Conservation (phyloP, 1,140 invertebrate genomes). For the Drosophila equinoxialis region DNA sequence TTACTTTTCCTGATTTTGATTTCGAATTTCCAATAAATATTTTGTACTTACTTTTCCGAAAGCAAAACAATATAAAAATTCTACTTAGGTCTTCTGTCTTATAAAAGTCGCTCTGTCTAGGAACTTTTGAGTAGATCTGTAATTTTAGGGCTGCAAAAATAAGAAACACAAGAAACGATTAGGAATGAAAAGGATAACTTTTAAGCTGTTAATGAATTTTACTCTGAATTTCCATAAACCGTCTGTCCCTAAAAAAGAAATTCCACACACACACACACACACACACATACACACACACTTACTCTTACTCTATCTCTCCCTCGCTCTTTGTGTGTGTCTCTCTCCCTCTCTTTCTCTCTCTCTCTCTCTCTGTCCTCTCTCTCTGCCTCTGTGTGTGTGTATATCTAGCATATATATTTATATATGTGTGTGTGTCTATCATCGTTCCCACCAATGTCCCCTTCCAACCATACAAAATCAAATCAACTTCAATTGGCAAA, state of each 20-base stretch:
- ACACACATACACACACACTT: slow-evolving; percentile 3
- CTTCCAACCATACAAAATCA: slow-evolving; percentile 2
- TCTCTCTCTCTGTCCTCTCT: neutral
- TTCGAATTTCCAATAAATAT: neutral
- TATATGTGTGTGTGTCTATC: neutral
- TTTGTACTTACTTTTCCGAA: slow-evolving; percentile 3
- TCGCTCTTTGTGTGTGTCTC: neutral
- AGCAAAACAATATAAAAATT: neutral
- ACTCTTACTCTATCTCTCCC: neutral
- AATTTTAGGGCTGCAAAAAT: neutral
- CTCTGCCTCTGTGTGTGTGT: neutral
- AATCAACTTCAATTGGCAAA: slow-evolving; percentile 49
- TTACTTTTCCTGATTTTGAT: slow-evolving; percentile 34
- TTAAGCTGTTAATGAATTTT: neutral
- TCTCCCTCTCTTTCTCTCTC: neutral
- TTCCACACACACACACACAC: neutral
- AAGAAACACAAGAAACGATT: neutral
- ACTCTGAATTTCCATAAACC: neutral
- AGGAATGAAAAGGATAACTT: neutral
- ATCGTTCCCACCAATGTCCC: neutral
- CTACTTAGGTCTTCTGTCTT: neutral
- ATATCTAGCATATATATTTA: neutral
- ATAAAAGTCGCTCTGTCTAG: neutral
- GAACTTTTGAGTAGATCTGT: neutral
- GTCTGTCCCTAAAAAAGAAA: neutral